Conservation (phyloP, 2,888 invertebrate species). For the Dryobota labecula region DNA sequence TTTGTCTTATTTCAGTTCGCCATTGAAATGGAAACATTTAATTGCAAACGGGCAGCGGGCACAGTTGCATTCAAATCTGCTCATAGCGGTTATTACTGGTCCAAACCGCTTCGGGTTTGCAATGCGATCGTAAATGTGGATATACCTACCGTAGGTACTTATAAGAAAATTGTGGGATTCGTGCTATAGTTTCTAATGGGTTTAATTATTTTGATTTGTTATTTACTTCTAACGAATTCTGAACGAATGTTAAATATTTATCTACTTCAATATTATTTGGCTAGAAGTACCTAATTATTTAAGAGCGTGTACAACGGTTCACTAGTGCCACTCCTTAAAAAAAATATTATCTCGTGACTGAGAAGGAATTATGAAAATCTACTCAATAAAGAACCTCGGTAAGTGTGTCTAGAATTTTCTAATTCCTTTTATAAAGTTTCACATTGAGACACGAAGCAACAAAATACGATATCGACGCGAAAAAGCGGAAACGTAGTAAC, state of each 20-base stretch:
- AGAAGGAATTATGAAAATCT: too few relatives aligned
- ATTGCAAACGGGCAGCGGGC: constrained; percentile 75
- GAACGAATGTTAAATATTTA: background rate
- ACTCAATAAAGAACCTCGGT: too few relatives aligned
- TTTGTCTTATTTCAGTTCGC: constrained; percentile 73
- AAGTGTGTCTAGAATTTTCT: too few relatives aligned
- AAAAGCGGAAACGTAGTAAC: too few relatives aligned
- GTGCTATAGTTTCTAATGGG: constrained; percentile 32
- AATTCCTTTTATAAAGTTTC: too few relatives aligned
- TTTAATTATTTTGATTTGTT: constrained; percentile 22
- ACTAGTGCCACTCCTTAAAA: too few relatives aligned
- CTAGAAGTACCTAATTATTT: background rate
- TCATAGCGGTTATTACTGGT: constrained; percentile 72
- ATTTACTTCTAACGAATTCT: background rate
- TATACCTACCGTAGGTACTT: constrained; percentile 6
- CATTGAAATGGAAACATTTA: constrained; percentile 82
- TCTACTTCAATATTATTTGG: background rate
- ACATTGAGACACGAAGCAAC: too few relatives aligned
- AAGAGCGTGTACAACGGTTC: too few relatives aligned
- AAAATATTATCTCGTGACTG: too few relatives aligned
- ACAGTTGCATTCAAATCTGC: constrained; percentile 76
- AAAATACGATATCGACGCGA: too few relatives aligned
- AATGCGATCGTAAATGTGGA: constrained; percentile 53
- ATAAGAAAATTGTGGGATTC: constrained; percentile 40
- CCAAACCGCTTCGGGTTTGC: constrained; percentile 61